phyloP scores from a whole-genome alignment of 2,888 invertebrate species.

The Caenorhabditis doughertyi region DNA sequence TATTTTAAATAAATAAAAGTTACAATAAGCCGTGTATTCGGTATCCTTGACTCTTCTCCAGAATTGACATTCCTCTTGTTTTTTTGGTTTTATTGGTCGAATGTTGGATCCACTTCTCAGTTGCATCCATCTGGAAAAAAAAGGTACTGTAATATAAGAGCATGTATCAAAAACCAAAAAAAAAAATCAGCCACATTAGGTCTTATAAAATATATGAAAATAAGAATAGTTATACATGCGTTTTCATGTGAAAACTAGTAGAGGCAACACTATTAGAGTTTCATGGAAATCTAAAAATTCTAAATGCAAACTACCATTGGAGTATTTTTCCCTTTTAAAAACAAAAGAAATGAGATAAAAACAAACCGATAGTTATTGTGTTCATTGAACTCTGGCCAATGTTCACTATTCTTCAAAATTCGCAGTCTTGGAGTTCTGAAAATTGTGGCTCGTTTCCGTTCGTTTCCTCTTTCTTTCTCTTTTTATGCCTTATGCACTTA shows the following conservation, averaged over 20 bases:
- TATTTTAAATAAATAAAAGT: too few relatives aligned
- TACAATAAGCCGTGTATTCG: slow-evolving; percentile 80
- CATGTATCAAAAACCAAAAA: background rate
- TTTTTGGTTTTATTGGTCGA: slow-evolving; percentile 71
- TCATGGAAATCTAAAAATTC: too few relatives aligned
- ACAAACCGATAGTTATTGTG: slow-evolving; percentile 59
- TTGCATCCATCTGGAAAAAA: slow-evolving; percentile 77
- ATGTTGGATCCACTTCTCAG: slow-evolving; percentile 77
- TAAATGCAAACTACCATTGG: too few relatives aligned
- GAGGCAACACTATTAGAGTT: too few relatives aligned
- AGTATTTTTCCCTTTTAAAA: background rate
- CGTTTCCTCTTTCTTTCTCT: background rate
- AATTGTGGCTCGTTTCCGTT: slow-evolving; percentile 46
- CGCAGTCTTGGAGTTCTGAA: slow-evolving; percentile 70
- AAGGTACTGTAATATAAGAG: too few relatives aligned
- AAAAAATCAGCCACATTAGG: background rate
- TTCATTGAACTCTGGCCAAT: slow-evolving; percentile 80
- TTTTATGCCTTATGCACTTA: slow-evolving; percentile 46
- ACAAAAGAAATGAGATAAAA: background rate
- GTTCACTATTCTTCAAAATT: slow-evolving; percentile 63
- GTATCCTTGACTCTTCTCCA: slow-evolving; percentile 80
- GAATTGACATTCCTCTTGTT: slow-evolving; percentile 76
- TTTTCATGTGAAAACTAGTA: too few relatives aligned
- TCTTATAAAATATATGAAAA: too few relatives aligned
- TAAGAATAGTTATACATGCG: too few relatives aligned